Conservation (phyloP, 92 coral and sea anemone genomes). For the Epizoanthus stellaris region DNA sequence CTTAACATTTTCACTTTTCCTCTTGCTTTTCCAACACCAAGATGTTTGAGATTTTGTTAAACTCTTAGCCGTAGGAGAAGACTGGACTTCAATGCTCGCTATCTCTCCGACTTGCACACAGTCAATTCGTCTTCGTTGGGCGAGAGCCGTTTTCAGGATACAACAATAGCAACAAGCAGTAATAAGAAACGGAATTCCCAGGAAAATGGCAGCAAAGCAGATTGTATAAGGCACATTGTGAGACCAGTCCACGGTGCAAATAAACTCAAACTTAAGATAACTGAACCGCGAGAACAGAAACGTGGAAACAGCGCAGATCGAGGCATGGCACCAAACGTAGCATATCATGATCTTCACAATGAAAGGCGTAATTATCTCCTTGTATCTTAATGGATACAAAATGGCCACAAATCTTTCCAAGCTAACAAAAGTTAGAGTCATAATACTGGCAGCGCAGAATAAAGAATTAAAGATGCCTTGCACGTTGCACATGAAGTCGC, state of each 20-base stretch:
- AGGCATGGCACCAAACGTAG: conserved; percentile 76
- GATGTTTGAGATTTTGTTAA: not conserved
- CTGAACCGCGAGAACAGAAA: conserved; percentile 67
- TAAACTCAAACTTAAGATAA: conserved; percentile 71
- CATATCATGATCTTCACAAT: conserved; percentile 54
- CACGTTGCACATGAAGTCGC: conserved; percentile 72
- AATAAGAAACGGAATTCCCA: conserved; percentile 69
- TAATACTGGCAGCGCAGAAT: conserved; percentile 82
- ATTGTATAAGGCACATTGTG: conserved; percentile 64
- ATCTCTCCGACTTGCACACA: conserved; percentile 77
- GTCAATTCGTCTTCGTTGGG: conserved; percentile 65
- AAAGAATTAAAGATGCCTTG: conserved; percentile 71
- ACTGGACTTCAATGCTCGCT: not conserved
- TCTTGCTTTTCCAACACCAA: not conserved
- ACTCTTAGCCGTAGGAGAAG: not conserved
- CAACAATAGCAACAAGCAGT: conserved; percentile 60
- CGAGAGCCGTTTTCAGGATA: conserved; percentile 73
- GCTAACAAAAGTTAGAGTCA: conserved; percentile 79
- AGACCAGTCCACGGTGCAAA: conserved; percentile 87
- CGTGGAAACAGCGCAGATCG: conserved; percentile 63
- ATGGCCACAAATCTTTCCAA: conserved; percentile 85
- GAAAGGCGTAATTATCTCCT: conserved; percentile 61
- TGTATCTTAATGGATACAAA: conserved; percentile 74
- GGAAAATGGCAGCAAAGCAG: conserved; percentile 50
- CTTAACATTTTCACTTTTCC: not conserved